Percentiles rank a stretch among this genome's conserved stretches.
Evolutionary conservation across 1,140 invertebrate species (phyloP).

Genomic region (Magallana angulata): DNA sequence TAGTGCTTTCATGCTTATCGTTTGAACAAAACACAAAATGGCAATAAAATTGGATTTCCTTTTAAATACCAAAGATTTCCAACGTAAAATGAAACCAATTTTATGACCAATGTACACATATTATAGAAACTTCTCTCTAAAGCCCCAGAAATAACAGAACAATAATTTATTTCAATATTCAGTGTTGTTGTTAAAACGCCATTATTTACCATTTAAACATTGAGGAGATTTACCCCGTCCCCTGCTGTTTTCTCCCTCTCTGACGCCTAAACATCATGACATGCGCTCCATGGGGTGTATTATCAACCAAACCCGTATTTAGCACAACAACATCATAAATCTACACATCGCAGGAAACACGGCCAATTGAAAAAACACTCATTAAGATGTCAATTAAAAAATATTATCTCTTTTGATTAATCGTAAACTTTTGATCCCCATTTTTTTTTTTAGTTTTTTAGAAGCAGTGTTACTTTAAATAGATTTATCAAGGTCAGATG

Average conservation of each 20-base stretch:
- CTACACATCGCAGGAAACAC: background rate
- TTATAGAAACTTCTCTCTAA: background rate
- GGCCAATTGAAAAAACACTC: background rate
- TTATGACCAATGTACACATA: background rate
- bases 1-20: background rate
- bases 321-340: background rate
- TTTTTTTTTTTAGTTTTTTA: no score
- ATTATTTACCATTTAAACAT: background rate
- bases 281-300: background rate
- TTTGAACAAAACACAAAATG: background rate
- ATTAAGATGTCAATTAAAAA: conserved; percentile 15
- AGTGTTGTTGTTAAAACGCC: background rate
- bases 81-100: background rate
- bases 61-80: background rate
- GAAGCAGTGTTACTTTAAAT: background rate
- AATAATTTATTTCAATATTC: background rate
- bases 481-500: conserved; percentile 19
- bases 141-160: background rate
- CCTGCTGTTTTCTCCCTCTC: background rate
- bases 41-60: background rate
- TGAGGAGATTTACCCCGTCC: background rate
- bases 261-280: background rate
- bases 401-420: background rate
- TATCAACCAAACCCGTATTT: background rate
- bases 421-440: background rate